phyloP scores from a whole-genome alignment of 2,113 vertebrate species.

The Ictidomys tridecemlineatus region DNA sequence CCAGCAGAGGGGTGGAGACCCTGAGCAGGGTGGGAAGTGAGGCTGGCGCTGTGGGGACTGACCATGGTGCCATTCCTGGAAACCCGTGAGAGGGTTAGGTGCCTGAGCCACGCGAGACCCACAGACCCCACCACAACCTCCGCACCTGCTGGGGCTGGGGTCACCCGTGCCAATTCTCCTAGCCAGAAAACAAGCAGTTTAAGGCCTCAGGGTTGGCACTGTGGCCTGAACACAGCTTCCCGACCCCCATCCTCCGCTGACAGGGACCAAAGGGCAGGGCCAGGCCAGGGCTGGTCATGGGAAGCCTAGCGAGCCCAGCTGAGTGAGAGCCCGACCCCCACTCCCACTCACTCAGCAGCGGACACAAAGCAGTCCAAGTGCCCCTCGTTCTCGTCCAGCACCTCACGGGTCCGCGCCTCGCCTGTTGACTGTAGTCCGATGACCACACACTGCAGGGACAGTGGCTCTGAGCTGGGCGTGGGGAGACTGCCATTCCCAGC shows the following conservation, averaged over 20 bases:
- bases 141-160: too few relatives aligned
- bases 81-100: accelerated
- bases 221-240: too few relatives aligned
- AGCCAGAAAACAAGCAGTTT: not conserved
- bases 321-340: not conserved
- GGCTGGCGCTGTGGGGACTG: too few relatives aligned
- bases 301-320: too few relatives aligned
- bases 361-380: slow-evolving; percentile 97
- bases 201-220: too few relatives aligned
- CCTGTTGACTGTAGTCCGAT: slow-evolving; percentile 98
- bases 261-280: too few relatives aligned
- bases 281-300: too few relatives aligned
- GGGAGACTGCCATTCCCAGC: too few relatives aligned
- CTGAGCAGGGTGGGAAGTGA: not conserved
- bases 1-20: not conserved
- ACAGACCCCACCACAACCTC: accelerated
- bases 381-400: slow-evolving; percentile 96
- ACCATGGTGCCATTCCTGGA: not conserved
- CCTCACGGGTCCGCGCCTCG: slow-evolving; percentile 97
- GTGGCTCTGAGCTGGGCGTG: not conserved
- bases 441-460: slow-evolving; percentile 92
- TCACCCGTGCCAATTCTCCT: not conserved
- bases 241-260: not conserved
- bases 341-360: slow-evolving; percentile 93
- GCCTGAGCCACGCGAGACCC: not conserved